Conservation (phyloP, 1,140 invertebrate genomes). For the Hyposmocoma kahamanoa region DNA sequence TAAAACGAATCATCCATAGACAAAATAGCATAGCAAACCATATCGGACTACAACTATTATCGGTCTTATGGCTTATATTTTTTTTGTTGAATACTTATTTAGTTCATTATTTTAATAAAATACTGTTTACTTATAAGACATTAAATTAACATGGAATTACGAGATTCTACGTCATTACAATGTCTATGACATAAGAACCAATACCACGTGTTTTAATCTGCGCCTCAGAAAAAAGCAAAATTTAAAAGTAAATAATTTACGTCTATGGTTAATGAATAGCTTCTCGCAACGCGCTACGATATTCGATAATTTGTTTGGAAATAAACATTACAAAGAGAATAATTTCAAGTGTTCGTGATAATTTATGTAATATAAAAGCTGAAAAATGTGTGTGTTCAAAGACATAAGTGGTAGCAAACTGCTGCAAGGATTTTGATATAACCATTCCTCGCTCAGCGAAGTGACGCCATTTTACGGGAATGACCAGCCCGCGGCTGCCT, state of each 20-base stretch:
- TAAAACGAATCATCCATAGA: too few species aligned
- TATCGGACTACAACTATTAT: too few species aligned
- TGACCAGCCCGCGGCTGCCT: conserved; percentile 72
- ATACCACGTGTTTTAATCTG: conserved; percentile 45
- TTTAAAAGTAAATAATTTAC: conserved; percentile 34
- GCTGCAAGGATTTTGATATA: conserved; percentile 57
- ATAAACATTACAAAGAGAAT: conserved; percentile 53
- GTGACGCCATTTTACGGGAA: conserved; percentile 75
- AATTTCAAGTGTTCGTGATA: conserved; percentile 38
- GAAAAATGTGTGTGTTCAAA: conserved; percentile 48
- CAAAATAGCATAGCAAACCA: too few species aligned
- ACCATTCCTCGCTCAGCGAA: conserved; percentile 62
- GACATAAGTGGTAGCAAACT: conserved; percentile 38
- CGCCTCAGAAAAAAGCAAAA: conserved; percentile 31
- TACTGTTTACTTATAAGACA: too few species aligned
- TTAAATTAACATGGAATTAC: too few species aligned
- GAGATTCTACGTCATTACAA: too few species aligned
- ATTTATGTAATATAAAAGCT: conserved; percentile 34
- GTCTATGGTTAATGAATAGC: conserved; percentile 68
- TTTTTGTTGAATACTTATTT: too few species aligned
- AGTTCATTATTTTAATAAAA: too few species aligned
- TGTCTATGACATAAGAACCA: conserved; percentile 39
- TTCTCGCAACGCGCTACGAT: conserved; percentile 63
- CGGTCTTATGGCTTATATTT: too few species aligned
- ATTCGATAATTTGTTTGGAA: conserved; percentile 66